These are phyloP conservation scores for Neoniphon sammara DNA, from an alignment of 2,797 vertebrate genomes.

Conservation along the genomic window DNA sequence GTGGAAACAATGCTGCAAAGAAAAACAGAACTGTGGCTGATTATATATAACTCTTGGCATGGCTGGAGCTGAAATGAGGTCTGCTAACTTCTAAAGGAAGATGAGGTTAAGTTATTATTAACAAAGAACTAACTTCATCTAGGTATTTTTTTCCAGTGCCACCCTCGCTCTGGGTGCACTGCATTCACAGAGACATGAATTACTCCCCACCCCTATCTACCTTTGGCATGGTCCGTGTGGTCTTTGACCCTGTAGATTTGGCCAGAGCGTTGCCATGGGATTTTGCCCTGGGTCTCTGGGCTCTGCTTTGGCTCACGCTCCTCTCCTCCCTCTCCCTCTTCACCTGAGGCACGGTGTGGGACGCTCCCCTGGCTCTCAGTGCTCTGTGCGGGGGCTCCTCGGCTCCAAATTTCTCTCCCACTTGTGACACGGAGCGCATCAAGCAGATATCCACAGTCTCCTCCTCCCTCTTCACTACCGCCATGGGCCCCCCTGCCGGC, in stretches of 20 bases:
- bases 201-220: constrained; percentile 40
- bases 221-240: constrained; percentile 64
- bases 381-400: constrained; percentile 59
- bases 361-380: constrained; percentile 63
- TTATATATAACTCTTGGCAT: no score
- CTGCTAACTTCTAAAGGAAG: no score
- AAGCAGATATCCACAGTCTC: constrained; percentile 85
- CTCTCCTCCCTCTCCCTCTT: constrained; percentile 75
- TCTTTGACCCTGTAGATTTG: constrained; percentile 55
- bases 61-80: no score
- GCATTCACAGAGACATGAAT: neutral
- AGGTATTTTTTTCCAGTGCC: neutral
- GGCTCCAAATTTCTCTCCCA: constrained; percentile 49
- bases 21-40: no score
- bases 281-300: constrained; percentile 40
- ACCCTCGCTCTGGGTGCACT: neutral
- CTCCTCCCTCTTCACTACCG: constrained; percentile 83
- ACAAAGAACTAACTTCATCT: no score
- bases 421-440: constrained; percentile 78
- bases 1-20: no score
- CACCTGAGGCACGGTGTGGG: constrained; percentile 55
- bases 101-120: no score
- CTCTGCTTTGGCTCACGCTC: constrained; percentile 53
- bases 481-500: constrained; percentile 72
- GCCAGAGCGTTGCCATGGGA: constrained; percentile 37